Evolutionary conservation across 2,113 vertebrate species (phyloP), one percentile per base, ranked within the genome.

Genomic region (Mastomys coucha): DNA sequence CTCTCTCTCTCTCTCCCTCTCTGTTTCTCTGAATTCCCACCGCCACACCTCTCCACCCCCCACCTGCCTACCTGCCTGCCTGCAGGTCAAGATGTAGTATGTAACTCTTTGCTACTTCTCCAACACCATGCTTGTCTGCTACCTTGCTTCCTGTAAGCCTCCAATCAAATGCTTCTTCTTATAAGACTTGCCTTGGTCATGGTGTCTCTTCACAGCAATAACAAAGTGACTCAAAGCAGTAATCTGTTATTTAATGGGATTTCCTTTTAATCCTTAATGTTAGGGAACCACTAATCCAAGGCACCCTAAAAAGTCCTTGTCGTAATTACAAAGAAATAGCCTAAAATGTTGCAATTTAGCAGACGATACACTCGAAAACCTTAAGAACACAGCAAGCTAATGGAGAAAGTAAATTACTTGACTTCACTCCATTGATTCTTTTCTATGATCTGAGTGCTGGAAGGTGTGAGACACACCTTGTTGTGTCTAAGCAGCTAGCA

Each of bases 381-480:
- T 63, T 33, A 96, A 94, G 31, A 72, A 89, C 51, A 63, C 36
- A 63, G 65, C 58, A 63, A 91, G 7, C 49, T 78, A 75, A 85
- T 45, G 14, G 87, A 67, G 89, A 91, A 97, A 77, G 22, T n/a
- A 70, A 89, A 69, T 39, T 60, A 56, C 76, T 63, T 56, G n/a
- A 60, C 19, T 31, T 63, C 60, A n/a, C 81, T 93, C 9, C 88
- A 3, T 84, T 69, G 33, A 70, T 96, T 81, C 42, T 96, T 94
- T 93, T 93, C 85, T 96, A 81, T 93, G 85, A 87, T 77, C 24
- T 89, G 72, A 85, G 90, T 82, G 45, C 84, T 82, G 26, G 87
- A 80, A 95, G 65, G 69, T 56, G 93, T 24, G 73, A 91, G 86
- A 92, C 10, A n/a, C 72, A 91, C 33, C 96, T 92, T 75, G 56